A percentile compares a stretch with the other conserved stretches of the same genome.
These are phyloP conservation scores for Lemur catta DNA, from an alignment of 2,797 vertebrate genomes.

Conservation along the genomic window DNA sequence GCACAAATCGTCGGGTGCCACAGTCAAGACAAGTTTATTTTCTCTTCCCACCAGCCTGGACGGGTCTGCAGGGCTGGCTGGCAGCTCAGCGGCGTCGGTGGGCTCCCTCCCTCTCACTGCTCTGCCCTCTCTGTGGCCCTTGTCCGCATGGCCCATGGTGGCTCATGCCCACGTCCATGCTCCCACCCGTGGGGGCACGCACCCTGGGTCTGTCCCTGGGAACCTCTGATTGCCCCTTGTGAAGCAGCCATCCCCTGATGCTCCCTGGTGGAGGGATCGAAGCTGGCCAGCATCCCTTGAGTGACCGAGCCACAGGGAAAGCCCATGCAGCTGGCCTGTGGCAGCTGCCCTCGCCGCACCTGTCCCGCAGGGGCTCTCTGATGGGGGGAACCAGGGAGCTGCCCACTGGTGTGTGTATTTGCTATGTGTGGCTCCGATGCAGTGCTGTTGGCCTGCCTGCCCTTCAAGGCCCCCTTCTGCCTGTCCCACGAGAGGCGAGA, in stretches of 20 bases:
- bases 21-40: not conserved
- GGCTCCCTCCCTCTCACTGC: not conserved
- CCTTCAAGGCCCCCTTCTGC: not conserved
- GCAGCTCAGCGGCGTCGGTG: rapidly evolving
- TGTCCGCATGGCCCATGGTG: not conserved
- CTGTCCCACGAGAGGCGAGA: not conserved
- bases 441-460: not conserved
- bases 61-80: not conserved
- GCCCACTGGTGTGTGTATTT: rapidly evolving
- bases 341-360: not conserved
- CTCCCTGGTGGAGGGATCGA: not conserved
- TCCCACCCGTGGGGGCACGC: not conserved
- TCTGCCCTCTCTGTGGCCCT: not conserved
- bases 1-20: not conserved
- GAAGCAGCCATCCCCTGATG: not conserved
- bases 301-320: not conserved
- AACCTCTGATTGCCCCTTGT: not conserved
- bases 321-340: not conserved
- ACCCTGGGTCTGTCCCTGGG: not conserved
- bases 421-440: not conserved
- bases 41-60: not conserved
- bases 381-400: not conserved
- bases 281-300: not conserved
- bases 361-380: not conserved
- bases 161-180: not conserved